These are phyloP conservation scores for Choristoneura fumiferana DNA, from an alignment of 1,140 invertebrate genomes.

Conservation along the genomic window DNA sequence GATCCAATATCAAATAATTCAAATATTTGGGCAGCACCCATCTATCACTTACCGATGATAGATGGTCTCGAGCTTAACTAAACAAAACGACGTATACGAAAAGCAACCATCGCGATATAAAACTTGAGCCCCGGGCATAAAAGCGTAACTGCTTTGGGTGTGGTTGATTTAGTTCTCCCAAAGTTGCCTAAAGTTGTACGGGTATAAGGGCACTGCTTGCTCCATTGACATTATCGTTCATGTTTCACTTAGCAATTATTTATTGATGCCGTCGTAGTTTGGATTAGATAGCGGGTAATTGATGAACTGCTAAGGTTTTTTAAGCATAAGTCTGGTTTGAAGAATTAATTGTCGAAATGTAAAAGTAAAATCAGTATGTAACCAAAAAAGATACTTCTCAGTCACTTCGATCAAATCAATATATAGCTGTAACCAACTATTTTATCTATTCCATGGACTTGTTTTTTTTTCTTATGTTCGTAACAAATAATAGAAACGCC, in stretches of 20 bases:
- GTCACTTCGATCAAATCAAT: no score
- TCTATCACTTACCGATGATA: conserved; percentile 73
- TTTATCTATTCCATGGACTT: no score
- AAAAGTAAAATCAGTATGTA: no score
- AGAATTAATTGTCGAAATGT: no score
- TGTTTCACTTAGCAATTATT: conserved; percentile 73
- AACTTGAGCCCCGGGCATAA: no score
- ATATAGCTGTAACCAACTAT: no score
- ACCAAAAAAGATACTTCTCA: no score
- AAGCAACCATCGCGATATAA: conserved; percentile 39
- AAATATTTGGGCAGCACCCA: conserved; percentile 71
- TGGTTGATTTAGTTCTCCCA: no score
- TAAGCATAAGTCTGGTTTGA: conserved; percentile 28
- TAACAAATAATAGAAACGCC: no score
- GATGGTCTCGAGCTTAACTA: conserved; percentile 42
- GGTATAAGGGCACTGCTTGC: conserved; percentile 39
- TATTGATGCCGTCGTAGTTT: conserved; percentile 55
- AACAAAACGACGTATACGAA: conserved; percentile 22
- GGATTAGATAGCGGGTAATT: conserved; percentile 56
- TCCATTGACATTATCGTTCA: conserved; percentile 72
- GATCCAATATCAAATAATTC: conserved; percentile 70
- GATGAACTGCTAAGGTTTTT: conserved; percentile 31
- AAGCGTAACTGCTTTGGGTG: no score
- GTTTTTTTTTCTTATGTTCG: no score
- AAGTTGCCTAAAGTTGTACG: conserved; percentile 50